Evolutionary conservation across 2,888 invertebrate species (phyloP).

Genomic region (Hypselothyrea guttata): DNA sequence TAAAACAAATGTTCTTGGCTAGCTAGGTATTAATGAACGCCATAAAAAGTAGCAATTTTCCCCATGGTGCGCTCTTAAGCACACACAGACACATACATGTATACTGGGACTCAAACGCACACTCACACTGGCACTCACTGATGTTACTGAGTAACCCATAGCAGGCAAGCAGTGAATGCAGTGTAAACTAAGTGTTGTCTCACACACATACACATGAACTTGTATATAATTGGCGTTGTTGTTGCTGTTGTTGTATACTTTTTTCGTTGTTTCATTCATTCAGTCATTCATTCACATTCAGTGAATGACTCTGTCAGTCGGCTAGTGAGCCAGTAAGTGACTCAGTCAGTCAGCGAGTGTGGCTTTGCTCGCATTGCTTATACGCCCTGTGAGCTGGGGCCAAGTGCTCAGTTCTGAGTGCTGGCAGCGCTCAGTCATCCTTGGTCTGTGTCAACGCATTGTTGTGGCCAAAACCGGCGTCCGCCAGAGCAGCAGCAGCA

Average conservation of each 20-base stretch:
- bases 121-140: conserved; percentile 11
- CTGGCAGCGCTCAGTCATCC: conserved; percentile 64
- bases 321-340: conserved; percentile 40
- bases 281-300: conserved; percentile 57
- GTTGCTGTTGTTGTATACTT: conserved; percentile 42
- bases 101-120: conserved; percentile 27
- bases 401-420: conserved; percentile 54
- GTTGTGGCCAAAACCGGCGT: conserved; percentile 61
- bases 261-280: conserved; percentile 59
- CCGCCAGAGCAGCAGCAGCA: conserved; percentile 31
- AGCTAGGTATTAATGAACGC: no score
- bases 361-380: conserved; percentile 64
- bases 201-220: conserved; percentile 29
- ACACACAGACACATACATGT: no score
- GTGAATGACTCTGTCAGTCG: conserved; percentile 23
- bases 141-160: conserved; percentile 5
- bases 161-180: conserved; percentile 47
- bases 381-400: conserved; percentile 60
- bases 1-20: no score
- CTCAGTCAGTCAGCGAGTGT: conserved; percentile 35
- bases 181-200: conserved; percentile 73
- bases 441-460: conserved; percentile 72
- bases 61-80: no score
- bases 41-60: no score
- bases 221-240: conserved; percentile 28